Evolutionary conservation across 2,888 invertebrate genomes (phyloP).

Genomic region (Drosophila picticornis): DNA sequence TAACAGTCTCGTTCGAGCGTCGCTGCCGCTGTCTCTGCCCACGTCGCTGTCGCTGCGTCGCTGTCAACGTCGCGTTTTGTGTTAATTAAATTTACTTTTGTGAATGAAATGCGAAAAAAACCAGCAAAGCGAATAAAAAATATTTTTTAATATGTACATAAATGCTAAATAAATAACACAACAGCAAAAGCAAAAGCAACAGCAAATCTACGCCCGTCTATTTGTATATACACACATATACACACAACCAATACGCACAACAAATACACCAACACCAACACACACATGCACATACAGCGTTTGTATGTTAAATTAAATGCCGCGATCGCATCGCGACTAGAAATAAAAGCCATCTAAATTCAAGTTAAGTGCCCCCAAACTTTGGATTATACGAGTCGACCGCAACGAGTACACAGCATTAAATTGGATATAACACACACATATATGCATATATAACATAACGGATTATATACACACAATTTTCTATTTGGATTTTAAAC

Average conservation of each 20-base stretch:
- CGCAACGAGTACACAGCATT: slow-evolving; percentile 24
- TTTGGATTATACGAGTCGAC: slow-evolving; percentile 59
- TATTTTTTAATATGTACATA: slow-evolving; percentile 74
- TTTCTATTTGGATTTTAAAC: slow-evolving; percentile 43
- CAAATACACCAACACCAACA: slow-evolving; percentile 23
- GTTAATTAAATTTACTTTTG: slow-evolving; percentile 82
- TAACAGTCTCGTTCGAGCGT: slow-evolving; percentile 56
- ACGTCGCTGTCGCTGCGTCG: slow-evolving; percentile 23
- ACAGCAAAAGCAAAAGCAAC: slow-evolving; percentile 39
- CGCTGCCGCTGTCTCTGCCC: slow-evolving; percentile 38
- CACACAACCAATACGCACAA: slow-evolving; percentile 12
- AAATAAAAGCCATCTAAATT: slow-evolving; percentile 37
- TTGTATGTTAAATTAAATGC: slow-evolving; percentile 25
- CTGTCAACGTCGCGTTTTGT: slow-evolving; percentile 66
- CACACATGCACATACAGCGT: neutral
- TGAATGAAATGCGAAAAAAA: slow-evolving; percentile 82
- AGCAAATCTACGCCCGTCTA: slow-evolving; percentile 52
- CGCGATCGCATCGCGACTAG: slow-evolving; percentile 66
- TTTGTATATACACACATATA: slow-evolving; percentile 40
- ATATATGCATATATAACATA: slow-evolving; percentile 4
- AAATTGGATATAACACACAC: slow-evolving; percentile 47
- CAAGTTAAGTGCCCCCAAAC: slow-evolving; percentile 32
- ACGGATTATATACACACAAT: slow-evolving; percentile 19
- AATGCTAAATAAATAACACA: slow-evolving; percentile 77
- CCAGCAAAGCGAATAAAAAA: slow-evolving; percentile 77